Conservation (phyloP, 2,113 vertebrate genomes). For the Baryphthengus martii region DNA sequence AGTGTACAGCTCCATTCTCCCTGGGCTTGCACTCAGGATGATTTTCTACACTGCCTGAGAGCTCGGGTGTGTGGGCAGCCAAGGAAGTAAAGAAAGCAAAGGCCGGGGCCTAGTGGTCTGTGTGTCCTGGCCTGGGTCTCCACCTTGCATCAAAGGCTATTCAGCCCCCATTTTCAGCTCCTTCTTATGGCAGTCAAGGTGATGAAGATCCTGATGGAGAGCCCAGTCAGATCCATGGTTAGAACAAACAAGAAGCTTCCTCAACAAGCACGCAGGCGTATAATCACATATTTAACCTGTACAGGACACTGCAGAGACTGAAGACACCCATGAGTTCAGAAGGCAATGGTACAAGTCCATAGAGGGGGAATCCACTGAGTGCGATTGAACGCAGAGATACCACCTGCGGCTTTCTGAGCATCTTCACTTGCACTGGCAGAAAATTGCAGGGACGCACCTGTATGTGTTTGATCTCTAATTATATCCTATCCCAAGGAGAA, state of each 20-base stretch:
- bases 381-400: fast-evolving
- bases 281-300: background rate
- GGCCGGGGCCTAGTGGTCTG: background rate
- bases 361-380: background rate
- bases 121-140: background rate
- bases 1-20: background rate
- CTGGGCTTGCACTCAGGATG: background rate
- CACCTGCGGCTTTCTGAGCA: background rate
- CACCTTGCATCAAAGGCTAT: fast-evolving
- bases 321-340: background rate
- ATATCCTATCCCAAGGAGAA: background rate
- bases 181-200: background rate
- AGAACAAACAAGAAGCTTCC: background rate
- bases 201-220: background rate
- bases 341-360: background rate
- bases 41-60: background rate
- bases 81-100: background rate
- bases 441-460: background rate
- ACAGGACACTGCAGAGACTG: background rate
- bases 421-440: background rate
- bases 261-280: background rate
- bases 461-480: background rate
- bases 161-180: background rate
- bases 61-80: fast-evolving
- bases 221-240: background rate